These are phyloP conservation scores for Drosophila truncata DNA, from an alignment of 1,140 invertebrate species.

Conservation along the genomic window DNA sequence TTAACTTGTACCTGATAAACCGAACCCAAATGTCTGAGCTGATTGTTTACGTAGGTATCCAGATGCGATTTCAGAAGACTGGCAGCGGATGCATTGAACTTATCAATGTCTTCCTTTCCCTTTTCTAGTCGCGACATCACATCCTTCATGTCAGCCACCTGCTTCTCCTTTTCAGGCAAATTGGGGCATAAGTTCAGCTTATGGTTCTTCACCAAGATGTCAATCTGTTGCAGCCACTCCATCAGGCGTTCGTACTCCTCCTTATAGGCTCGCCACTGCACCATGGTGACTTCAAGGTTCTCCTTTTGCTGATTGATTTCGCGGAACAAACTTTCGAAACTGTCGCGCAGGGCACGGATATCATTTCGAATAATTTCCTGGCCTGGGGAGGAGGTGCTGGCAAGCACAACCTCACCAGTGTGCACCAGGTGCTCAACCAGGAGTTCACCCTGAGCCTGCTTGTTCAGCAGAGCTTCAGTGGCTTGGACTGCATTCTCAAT, in stretches of 20 bases:
- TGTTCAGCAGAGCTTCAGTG: slow-evolving; percentile 93
- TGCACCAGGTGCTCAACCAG: slow-evolving; percentile 94
- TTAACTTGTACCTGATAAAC: slow-evolving; percentile 96
- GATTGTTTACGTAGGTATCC: slow-evolving; percentile 96
- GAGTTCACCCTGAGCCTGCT: slow-evolving; percentile 95
- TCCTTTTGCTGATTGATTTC: slow-evolving; percentile 95
- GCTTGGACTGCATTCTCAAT: slow-evolving; percentile 95
- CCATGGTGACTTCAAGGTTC: slow-evolving; percentile 92
- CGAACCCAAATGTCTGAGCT: slow-evolving; percentile 95
- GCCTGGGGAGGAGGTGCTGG: slow-evolving; percentile 92
- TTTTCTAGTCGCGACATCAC: slow-evolving; percentile 91
- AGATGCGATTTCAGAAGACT: slow-evolving; percentile 92
- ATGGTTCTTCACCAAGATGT: slow-evolving; percentile 95
- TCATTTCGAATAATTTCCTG: slow-evolving; percentile 93
- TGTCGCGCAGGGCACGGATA: slow-evolving; percentile 92
- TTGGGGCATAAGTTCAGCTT: slow-evolving; percentile 93
- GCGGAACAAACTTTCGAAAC: slow-evolving; percentile 93
- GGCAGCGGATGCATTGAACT: slow-evolving; percentile 92
- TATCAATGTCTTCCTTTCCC: slow-evolving; percentile 94
- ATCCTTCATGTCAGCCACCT: slow-evolving; percentile 92
- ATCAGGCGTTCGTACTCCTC: slow-evolving; percentile 96
- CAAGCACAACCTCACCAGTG: slow-evolving; percentile 93
- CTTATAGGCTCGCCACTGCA: slow-evolving; percentile 95
- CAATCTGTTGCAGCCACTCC: slow-evolving; percentile 97
- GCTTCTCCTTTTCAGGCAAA: slow-evolving; percentile 93